Evolutionary conservation across 2,113 vertebrate species (phyloP).

Genomic region (Microcebus lehilahytsara): DNA sequence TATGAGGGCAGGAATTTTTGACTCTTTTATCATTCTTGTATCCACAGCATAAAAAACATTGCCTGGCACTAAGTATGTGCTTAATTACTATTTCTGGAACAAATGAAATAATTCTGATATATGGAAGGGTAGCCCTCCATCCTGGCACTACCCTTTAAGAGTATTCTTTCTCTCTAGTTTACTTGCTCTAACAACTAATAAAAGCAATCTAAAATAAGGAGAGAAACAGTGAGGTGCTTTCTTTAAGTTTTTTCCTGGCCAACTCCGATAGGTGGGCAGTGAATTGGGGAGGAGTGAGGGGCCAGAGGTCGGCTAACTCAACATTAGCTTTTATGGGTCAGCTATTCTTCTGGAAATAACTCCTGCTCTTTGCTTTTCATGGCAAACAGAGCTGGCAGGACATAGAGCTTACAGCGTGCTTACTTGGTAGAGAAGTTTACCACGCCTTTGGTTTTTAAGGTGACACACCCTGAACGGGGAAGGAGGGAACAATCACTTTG

Average conservation of each 20-base stretch:
- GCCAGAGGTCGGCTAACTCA: neutral
- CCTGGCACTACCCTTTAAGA: neutral
- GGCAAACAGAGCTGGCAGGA: neutral
- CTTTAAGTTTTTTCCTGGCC: neutral
- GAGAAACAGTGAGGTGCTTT: neutral
- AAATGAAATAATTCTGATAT: neutral
- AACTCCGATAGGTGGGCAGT: neutral
- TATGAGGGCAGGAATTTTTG: neutral
- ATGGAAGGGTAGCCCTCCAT: neutral
- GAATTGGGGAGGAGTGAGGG: neutral
- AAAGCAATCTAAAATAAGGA: neutral
- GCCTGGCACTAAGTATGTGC: neutral
- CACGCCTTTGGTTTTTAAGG: neutral
- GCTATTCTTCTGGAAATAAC: neutral
- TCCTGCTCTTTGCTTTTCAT: neutral
- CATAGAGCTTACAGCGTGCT: neutral
- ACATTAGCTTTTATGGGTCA: neutral
- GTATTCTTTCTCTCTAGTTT: neutral
- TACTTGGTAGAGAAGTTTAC: neutral
- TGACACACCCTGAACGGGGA: neutral
- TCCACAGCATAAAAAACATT: neutral
- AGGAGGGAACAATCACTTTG: neutral
- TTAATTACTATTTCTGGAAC: conserved; percentile 28
- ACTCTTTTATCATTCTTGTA: neutral
- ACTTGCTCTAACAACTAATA: neutral